These are phyloP conservation scores for Drosophila borealis DNA, from an alignment of 2,888 invertebrate genomes.

Conservation along the genomic window DNA sequence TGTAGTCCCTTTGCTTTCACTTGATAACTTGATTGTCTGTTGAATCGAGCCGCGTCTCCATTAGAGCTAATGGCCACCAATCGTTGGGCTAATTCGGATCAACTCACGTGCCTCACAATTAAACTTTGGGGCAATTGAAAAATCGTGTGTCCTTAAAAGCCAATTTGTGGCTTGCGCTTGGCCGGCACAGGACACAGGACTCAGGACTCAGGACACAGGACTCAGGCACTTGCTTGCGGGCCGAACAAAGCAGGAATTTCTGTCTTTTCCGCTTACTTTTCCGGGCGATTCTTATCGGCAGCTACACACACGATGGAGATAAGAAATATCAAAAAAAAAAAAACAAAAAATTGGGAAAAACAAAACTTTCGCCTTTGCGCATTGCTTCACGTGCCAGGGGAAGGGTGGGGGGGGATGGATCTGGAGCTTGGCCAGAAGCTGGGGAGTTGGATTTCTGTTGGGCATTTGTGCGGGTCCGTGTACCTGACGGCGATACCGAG, in stretches of 20 bases:
- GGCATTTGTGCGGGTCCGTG: conserved; percentile 69
- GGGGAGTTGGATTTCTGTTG: conserved; percentile 23
- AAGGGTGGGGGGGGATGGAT: background rate
- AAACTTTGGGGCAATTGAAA: conserved; percentile 31
- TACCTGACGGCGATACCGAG: conserved; percentile 45
- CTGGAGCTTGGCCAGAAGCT: background rate
- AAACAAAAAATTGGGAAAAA: conserved; percentile 52
- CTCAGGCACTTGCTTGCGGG: conserved; percentile 16
- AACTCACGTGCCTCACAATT: conserved; percentile 45
- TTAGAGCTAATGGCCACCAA: conserved; percentile 15
- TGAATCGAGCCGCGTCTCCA: conserved; percentile 9
- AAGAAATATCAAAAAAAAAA: conserved; percentile 12
- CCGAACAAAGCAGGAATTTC: conserved; percentile 34
- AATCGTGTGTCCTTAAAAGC: conserved; percentile 11
- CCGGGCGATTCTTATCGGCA: conserved; percentile 52
- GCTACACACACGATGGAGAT: conserved; percentile 59
- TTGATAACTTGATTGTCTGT: background rate
- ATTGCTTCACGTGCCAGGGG: conserved; percentile 8
- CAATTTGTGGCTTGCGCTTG: conserved; percentile 45
- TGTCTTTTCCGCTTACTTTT: conserved; percentile 1
- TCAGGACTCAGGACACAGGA: conserved; percentile 4
- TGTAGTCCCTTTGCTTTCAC: background rate
- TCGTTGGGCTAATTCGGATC: conserved; percentile 21
- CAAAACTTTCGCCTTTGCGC: conserved; percentile 51
- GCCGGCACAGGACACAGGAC: conserved; percentile 18